Conservation (phyloP, 53 echinoderm and acorn worm genomes). For the Henricia sp. region DNA sequence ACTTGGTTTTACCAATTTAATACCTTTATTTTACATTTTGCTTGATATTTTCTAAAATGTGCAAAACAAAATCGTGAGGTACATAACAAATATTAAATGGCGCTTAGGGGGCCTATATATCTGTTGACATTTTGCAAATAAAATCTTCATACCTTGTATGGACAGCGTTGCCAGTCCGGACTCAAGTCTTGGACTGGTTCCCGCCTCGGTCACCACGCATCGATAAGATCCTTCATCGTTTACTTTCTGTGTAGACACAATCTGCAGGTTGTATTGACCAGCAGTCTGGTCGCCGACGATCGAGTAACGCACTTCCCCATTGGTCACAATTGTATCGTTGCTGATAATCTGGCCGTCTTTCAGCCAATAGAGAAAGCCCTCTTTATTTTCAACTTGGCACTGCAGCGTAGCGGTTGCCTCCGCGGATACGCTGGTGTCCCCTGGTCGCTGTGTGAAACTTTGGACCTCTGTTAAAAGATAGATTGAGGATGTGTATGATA, state of each 20-base stretch:
- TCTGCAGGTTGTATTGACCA: constrained; percentile 89
- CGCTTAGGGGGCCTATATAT: background rate
- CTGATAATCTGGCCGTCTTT: constrained; percentile 76
- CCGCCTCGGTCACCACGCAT: constrained; percentile 82
- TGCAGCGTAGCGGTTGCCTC: constrained; percentile 74
- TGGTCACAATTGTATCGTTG: constrained; percentile 72
- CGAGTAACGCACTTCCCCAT: constrained; percentile 78
- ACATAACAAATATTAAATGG: too few relatives aligned
- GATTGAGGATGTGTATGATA: too few relatives aligned
- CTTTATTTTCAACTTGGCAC: constrained; percentile 82
- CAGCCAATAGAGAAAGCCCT: constrained; percentile 81
- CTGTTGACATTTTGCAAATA: background rate
- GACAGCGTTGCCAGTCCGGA: constrained; percentile 64
- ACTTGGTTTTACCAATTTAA: too few relatives aligned
- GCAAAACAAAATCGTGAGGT: background rate
- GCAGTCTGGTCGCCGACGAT: constrained; percentile 66
- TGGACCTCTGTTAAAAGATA: constrained; percentile 75
- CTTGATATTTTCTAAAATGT: background rate
- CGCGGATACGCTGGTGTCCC: constrained; percentile 54
- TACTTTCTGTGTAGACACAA: constrained; percentile 56
- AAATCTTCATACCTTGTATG: constrained; percentile 55
- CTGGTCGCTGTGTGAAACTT: constrained; percentile 68
- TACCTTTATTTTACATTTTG: too few relatives aligned
- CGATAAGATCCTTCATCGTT: constrained; percentile 74
- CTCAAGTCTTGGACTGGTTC: constrained; percentile 61